phyloP scores from a whole-genome alignment of 1,140 invertebrate genomes.

The Leptonema lineaticorne region DNA sequence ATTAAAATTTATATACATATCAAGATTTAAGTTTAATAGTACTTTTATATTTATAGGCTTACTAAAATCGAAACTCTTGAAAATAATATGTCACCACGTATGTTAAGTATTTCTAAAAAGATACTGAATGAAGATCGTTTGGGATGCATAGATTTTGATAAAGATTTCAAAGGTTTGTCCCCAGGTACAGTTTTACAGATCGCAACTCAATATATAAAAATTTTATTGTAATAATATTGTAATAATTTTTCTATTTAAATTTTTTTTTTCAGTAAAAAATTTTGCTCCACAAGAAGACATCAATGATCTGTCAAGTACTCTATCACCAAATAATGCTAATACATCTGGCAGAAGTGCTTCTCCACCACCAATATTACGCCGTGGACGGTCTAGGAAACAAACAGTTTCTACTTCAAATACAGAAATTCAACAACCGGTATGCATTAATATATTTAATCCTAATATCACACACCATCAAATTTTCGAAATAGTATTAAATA shows the following conservation, averaged over 20 bases:
- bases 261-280: constrained; percentile 17
- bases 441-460: neutral
- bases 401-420: constrained; percentile 38
- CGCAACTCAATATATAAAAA: neutral
- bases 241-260: neutral
- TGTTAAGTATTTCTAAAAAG: constrained; percentile 12
- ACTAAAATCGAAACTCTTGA: constrained; percentile 12
- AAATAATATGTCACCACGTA: constrained; percentile 10
- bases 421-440: constrained; percentile 17
- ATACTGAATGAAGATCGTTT: constrained; percentile 1
- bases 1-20: neutral
- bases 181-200: constrained; percentile 3
- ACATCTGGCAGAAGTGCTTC: constrained; percentile 35
- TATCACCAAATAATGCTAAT: constrained; percentile 12
- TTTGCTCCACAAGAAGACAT: neutral
- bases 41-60: constrained; percentile 11
- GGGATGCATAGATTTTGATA: neutral
- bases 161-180: constrained; percentile 8
- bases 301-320: neutral
- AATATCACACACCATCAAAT: neutral
- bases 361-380: constrained; percentile 62
- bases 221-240: neutral
- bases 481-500: neutral
- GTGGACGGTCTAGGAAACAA: constrained; percentile 47
- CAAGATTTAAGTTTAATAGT: too few species aligned